Evolutionary conservation across 2,113 vertebrate genomes (phyloP).

Genomic region (Ramphastos sulfuratus): DNA sequence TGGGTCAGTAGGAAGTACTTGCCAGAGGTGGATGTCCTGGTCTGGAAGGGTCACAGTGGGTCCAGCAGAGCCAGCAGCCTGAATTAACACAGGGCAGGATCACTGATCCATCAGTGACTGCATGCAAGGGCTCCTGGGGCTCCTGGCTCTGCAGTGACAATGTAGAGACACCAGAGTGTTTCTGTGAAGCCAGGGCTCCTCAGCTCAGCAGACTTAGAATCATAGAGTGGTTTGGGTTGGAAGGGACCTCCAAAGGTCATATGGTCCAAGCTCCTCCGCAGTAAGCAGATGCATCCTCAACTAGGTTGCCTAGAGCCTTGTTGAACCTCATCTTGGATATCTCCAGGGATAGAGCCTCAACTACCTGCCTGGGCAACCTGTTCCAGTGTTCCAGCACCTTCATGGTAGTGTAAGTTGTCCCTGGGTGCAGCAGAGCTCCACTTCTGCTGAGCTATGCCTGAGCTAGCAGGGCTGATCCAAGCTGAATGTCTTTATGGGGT

Average conservation of each 20-base stretch:
- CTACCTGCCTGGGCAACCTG: too few relatives aligned
- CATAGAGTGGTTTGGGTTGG: too few relatives aligned
- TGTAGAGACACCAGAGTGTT: rapidly evolving
- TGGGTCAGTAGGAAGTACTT: background rate
- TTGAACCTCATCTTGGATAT: too few relatives aligned
- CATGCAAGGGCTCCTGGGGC: background rate
- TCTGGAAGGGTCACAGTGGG: background rate
- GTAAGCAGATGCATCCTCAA: too few relatives aligned
- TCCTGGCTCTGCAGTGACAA: background rate
- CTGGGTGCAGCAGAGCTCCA: background rate
- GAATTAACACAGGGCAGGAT: background rate
- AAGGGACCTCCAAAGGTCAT: too few relatives aligned
- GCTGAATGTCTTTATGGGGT: rapidly evolving
- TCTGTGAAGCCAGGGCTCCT: background rate
- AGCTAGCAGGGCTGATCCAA: background rate
- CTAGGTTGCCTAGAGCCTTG: too few relatives aligned
- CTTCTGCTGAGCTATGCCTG: rapidly evolving
- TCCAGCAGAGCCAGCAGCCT: background rate
- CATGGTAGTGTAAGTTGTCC: background rate
- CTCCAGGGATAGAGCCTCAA: too few relatives aligned
- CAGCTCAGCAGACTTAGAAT: background rate
- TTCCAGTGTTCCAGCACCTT: too few relatives aligned
- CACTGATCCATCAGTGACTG: background rate
- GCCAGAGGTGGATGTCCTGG: background rate
- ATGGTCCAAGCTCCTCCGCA: too few relatives aligned